phyloP scores from a whole-genome alignment of 2,888 invertebrate species.

The Noctuana brunneofusca region DNA sequence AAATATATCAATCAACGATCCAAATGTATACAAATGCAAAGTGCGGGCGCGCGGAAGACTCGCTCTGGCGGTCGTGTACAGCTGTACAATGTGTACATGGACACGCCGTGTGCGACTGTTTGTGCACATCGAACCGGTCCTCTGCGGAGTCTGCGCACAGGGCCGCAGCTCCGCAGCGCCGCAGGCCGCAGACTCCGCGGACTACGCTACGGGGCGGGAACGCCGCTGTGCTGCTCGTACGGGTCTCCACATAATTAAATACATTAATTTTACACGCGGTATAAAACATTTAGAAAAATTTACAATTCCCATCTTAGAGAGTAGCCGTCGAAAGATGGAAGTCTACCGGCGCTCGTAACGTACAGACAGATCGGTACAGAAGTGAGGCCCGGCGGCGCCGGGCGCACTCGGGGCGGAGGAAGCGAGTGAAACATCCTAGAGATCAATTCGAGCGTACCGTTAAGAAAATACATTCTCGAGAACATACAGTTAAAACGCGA shows the following conservation, averaged over 20 bases:
- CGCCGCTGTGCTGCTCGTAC: conserved; percentile 56
- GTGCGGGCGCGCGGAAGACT: conserved; percentile 54
- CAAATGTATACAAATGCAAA: conserved; percentile 62
- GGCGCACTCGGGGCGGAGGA: conserved; percentile 42
- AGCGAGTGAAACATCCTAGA: conserved; percentile 47
- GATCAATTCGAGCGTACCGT: conserved; percentile 58
- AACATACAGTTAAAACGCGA: conserved; percentile 74
- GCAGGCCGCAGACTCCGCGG: conserved; percentile 17
- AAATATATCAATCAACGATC: conserved; percentile 67
- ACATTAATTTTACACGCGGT: conserved; percentile 75
- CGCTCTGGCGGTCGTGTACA: conserved; percentile 37
- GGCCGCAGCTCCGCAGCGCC: conserved; percentile 17
- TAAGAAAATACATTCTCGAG: conserved; percentile 64
- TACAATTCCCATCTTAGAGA: conserved; percentile 74
- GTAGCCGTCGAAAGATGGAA: conserved; percentile 59
- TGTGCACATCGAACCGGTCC: conserved; percentile 52
- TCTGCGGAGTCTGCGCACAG: conserved; percentile 5
- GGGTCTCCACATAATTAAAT: conserved; percentile 65
- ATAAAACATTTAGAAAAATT: conserved; percentile 81
- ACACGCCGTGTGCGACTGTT: conserved; percentile 35
- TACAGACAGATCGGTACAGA: conserved; percentile 33
- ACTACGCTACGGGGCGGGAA: neutral
- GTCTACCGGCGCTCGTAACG: conserved; percentile 44
- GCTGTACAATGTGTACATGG: too few relatives aligned
- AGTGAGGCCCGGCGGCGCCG: conserved; percentile 40